phyloP scores from a whole-genome alignment of 2,797 vertebrate species.

The Cheirogaleus major region DNA sequence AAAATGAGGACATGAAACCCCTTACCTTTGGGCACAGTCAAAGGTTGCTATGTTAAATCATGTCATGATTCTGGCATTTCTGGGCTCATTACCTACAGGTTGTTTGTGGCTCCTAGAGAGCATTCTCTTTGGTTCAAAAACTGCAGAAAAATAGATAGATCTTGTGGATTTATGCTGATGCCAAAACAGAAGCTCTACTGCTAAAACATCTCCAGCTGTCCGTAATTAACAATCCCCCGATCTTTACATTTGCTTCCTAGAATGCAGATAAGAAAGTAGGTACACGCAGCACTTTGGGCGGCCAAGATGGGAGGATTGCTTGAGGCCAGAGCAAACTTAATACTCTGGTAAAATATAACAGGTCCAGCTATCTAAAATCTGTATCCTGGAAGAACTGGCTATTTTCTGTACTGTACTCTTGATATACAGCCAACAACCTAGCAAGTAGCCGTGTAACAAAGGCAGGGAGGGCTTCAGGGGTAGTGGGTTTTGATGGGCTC shows the following conservation, averaged over 20 bases:
- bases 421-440: neutral
- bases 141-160: neutral
- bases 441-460: neutral
- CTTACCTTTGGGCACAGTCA: slow-evolving; percentile 21
- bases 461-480: rapidly evolving
- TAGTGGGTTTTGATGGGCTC: neutral
- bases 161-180: slow-evolving; percentile 3
- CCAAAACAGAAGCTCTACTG: neutral
- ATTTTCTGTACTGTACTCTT: neutral
- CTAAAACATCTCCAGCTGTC: neutral
- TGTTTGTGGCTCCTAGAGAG: neutral
- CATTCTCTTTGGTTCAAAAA: slow-evolving; percentile 37
- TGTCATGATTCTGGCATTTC: neutral
- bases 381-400: neutral
- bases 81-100: neutral
- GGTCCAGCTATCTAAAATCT: neutral
- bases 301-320: neutral
- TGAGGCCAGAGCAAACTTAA: neutral
- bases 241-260: neutral
- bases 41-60: neutral
- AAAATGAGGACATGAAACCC: neutral
- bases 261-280: neutral
- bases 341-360: neutral
- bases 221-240: neutral
- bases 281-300: neutral